Percentiles rank a stretch among this genome's conserved stretches.
Conservation (phyloP, 2,797 vertebrate species). For the Clarias pachynema region DNA sequence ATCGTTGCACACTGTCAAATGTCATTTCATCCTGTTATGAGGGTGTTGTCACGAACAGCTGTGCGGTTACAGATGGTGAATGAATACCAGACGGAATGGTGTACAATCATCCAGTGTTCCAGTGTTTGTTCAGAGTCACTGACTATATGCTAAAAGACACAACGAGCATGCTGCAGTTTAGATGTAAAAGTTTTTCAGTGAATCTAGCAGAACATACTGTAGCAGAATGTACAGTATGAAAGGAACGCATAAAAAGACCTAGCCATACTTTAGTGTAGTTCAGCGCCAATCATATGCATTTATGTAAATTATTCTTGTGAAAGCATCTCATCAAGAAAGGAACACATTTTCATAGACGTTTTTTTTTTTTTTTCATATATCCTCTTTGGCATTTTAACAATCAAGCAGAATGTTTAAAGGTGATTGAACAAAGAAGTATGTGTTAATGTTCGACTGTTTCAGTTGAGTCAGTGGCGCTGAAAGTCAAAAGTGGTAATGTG, state of each 20-base stretch:
- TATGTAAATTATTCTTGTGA: not conserved
- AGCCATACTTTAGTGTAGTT: not conserved
- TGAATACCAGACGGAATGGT: slow-evolving; percentile 6
- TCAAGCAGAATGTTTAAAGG: not conserved
- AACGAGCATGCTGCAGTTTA: not conserved
- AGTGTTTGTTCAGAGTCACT: not conserved
- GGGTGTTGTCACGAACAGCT: slow-evolving; percentile 1
- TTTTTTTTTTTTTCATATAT: not conserved
- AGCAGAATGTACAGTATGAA: too few relatives aligned
- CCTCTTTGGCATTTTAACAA: not conserved
- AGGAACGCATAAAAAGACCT: not conserved
- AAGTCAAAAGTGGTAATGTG: not conserved
- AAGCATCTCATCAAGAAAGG: not conserved
- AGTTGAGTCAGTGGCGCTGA: not conserved
- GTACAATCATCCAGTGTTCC: not conserved
- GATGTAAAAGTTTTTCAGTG: not conserved
- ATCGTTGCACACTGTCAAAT: not conserved
- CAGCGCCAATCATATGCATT: not conserved
- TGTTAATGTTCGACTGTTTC: not conserved
- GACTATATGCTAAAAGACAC: not conserved
- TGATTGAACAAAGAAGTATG: not conserved
- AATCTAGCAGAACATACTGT: not conserved
- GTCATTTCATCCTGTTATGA: not conserved
- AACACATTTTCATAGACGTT: not conserved
- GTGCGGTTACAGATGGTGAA: slow-evolving; percentile 21